Percentiles rank a stretch among this genome's conserved stretches.
phyloP scores from a whole-genome alignment of 2,797 vertebrate genomes.

The Neomorphus geoffroyi region DNA sequence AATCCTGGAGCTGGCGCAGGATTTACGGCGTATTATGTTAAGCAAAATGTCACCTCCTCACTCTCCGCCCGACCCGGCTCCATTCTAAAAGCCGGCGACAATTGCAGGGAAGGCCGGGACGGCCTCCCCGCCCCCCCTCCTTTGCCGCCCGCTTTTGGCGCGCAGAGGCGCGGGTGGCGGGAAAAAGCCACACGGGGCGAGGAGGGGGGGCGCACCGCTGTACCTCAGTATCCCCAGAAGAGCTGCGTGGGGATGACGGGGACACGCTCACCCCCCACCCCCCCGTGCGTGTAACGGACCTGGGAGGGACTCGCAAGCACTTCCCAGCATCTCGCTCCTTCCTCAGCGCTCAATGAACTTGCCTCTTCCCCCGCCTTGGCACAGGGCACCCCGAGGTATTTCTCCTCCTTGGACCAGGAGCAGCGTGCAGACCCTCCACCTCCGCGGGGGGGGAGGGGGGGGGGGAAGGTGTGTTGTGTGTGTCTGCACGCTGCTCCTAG shows the following conservation, averaged over 20 bases:
- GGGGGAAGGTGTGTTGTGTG: no score
- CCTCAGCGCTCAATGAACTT: constrained; percentile 45
- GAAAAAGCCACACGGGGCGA: background rate
- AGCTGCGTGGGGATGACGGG: background rate
- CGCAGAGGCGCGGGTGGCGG: background rate
- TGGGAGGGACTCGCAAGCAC: constrained; percentile 77
- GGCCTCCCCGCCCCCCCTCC: background rate
- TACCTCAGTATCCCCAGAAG: background rate
- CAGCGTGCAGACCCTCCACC: background rate
- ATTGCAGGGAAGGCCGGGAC: background rate
- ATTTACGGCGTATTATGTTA: background rate
- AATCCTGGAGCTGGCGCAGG: background rate
- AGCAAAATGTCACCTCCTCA: background rate
- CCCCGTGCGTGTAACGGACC: no score
- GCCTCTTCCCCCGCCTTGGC: constrained; percentile 7
- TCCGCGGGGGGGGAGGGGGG: no score
- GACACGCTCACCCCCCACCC: background rate
- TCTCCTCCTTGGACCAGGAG: constrained; percentile 14
- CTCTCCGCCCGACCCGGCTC: background rate
- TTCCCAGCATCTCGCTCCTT: constrained; percentile 68
- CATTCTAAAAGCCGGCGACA: background rate
- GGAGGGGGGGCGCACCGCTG: background rate
- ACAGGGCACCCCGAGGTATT: background rate
- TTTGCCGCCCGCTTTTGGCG: constrained; percentile 24
- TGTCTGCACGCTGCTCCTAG: no score